A percentile compares a stretch with the other conserved stretches of the same genome.
phyloP scores from a whole-genome alignment of 1,140 invertebrate species.

The Ridgeia piscesae region DNA sequence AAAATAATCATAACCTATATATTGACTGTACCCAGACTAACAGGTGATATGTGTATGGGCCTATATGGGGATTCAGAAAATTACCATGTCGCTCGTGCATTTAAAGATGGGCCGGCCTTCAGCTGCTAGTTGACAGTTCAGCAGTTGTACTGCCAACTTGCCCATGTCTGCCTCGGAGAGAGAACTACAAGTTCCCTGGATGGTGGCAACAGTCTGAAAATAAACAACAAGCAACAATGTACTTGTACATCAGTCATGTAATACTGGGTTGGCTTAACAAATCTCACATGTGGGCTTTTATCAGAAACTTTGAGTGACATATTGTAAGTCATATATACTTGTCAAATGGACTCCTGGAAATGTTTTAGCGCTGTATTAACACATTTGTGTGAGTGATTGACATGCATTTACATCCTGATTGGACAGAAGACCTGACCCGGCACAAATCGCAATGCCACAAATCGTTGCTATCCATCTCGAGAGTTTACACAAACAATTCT shows the following conservation, averaged over 20 bases:
- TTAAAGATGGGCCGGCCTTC: conserved; percentile 66
- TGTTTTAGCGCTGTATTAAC: no score
- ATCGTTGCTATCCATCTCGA: no score
- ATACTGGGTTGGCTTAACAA: neutral
- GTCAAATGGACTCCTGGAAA: no score
- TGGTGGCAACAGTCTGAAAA: neutral
- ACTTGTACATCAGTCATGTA: neutral
- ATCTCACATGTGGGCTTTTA: no score
- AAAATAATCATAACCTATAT: neutral
- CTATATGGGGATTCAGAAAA: no score
- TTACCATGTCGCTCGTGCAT: conserved; percentile 67
- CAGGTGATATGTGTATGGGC: neutral
- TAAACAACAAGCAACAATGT: neutral
- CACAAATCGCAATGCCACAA: no score
- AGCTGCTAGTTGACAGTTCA: conserved; percentile 70
- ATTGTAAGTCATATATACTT: no score
- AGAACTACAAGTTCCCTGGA: conserved; percentile 63
- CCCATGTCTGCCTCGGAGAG: conserved; percentile 70
- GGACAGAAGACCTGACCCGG: no score
- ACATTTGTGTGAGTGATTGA: no score
- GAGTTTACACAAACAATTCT: no score
- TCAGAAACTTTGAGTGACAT: no score
- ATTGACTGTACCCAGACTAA: neutral
- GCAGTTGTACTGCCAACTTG: conserved; percentile 69
- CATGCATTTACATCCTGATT: no score